A percentile compares a stretch with the other conserved stretches of the same genome.
Evolutionary conservation across 2,888 invertebrate species (phyloP).

Genomic region (Stictocephala bisonia): DNA sequence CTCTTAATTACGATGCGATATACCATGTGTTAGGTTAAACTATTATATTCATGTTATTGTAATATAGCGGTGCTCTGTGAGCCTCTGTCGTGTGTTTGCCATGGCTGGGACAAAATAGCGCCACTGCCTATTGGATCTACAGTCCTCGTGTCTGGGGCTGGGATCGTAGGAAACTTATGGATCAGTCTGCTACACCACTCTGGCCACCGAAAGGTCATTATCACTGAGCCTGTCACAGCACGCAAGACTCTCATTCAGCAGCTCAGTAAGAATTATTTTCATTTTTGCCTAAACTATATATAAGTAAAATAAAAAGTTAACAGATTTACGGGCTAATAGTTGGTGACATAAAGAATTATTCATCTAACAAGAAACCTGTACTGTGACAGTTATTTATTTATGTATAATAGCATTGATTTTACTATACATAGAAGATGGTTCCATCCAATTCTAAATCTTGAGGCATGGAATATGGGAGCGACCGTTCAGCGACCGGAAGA

Average conservation of each 20-base stretch:
- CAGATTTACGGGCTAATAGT: too few species aligned
- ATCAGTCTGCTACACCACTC: conserved; percentile 73
- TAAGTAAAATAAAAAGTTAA: too few species aligned
- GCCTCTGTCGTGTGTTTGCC: conserved; percentile 77
- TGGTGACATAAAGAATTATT: too few species aligned
- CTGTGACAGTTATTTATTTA: too few species aligned
- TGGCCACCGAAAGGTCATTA: conserved; percentile 75
- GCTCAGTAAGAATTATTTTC: conserved; percentile 65
- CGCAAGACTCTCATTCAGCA: conserved; percentile 63
- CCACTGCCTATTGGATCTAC: conserved; percentile 72
- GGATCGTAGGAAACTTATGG: conserved; percentile 79
- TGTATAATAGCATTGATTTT: too few species aligned
- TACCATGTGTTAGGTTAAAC: background rate
- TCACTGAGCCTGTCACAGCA: conserved; percentile 73
- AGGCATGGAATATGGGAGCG: too few species aligned
- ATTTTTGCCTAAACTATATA: too few species aligned
- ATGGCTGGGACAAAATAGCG: conserved; percentile 75
- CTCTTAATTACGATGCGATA: background rate
- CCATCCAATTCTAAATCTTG: too few species aligned
- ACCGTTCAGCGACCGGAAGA: too few species aligned
- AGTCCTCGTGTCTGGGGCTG: conserved; percentile 75
- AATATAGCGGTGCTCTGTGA: conserved; percentile 73
- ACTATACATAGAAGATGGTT: too few species aligned
- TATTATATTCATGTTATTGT: too few species aligned
- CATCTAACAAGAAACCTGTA: too few species aligned